Percentiles rank a stretch among this genome's conserved stretches.
Evolutionary conservation across 1,140 invertebrate species (phyloP).

Genomic region (Caenorhabditis tropicalis): DNA sequence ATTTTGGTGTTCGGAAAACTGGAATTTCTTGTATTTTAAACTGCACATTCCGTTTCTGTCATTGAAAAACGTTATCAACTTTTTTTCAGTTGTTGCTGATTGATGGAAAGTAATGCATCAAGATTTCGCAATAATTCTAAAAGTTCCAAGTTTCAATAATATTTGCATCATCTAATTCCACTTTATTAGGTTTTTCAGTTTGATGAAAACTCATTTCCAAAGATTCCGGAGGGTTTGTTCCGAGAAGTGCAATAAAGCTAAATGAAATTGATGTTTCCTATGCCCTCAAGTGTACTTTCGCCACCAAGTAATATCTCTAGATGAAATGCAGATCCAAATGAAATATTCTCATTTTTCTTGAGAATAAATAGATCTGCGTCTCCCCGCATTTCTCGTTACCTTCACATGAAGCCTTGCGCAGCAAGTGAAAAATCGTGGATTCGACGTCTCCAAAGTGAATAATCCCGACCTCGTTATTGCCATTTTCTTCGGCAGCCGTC

Average conservation of each 20-base stretch:
- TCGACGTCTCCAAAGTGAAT: constrained; percentile 47
- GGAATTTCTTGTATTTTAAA: background rate
- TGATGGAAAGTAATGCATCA: background rate
- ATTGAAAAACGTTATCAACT: no score
- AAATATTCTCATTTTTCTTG: no score
- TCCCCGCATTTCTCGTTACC: background rate
- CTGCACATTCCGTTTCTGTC: background rate
- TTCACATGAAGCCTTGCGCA: constrained; percentile 32
- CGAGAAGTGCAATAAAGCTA: background rate
- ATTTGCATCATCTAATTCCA: background rate
- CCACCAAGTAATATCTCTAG: background rate
- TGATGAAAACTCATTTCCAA: background rate
- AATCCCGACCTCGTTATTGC: constrained; percentile 38
- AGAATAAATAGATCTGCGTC: background rate
- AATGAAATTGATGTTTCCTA: background rate
- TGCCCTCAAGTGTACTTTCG: background rate
- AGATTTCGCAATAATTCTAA: background rate
- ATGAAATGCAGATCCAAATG: background rate
- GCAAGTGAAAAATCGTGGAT: constrained; percentile 45
- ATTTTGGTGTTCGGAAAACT: background rate
- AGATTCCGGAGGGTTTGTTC: background rate
- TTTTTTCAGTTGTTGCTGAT: background rate
- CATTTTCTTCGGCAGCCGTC: constrained; percentile 33
- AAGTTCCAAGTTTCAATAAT: no score
- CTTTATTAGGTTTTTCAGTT: background rate